Percentiles rank a stretch among this genome's conserved stretches.
These are phyloP conservation scores for Augochlorella aurata DNA, from an alignment of 2,888 invertebrate genomes.

Conservation along the genomic window DNA sequence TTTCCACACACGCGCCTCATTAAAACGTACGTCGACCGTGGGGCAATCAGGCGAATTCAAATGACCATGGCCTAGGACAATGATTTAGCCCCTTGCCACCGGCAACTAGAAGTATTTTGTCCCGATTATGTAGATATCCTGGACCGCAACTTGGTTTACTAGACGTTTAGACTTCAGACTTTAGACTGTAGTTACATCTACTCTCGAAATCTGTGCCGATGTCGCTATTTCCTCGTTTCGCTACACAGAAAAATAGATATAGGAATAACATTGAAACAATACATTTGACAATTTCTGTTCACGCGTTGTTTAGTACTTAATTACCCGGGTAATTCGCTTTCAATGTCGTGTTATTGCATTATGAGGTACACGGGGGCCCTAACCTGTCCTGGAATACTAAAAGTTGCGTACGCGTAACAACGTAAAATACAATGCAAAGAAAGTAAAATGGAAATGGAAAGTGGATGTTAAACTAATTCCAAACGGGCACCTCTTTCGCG, in stretches of 20 bases:
- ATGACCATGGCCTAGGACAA: constrained; percentile 46
- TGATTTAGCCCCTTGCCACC: not conserved
- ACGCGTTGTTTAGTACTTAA: no score
- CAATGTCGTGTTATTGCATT: no score
- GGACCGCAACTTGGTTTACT: not conserved
- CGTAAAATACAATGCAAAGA: constrained; percentile 33
- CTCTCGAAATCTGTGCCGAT: not conserved
- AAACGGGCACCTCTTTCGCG: constrained; percentile 48
- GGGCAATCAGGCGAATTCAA: constrained; percentile 53
- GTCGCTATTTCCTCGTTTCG: no score
- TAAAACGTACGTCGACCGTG: constrained; percentile 45
- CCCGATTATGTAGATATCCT: not conserved
- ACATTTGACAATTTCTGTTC: no score
- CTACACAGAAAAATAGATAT: no score
- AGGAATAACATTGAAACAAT: no score
- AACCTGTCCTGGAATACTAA: constrained; percentile 26
- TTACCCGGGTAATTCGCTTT: not conserved
- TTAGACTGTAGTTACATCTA: not conserved
- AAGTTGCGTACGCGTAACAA: constrained; percentile 37
- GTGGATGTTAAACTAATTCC: constrained; percentile 61
- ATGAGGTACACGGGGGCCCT: no score
- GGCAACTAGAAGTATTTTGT: not conserved
- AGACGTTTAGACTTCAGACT: not conserved
- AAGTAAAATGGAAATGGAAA: constrained; percentile 69
- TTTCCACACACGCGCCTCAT: constrained; percentile 57